Evolutionary conservation across 2,797 vertebrate species (phyloP).

Genomic region (Tinamus major): DNA sequence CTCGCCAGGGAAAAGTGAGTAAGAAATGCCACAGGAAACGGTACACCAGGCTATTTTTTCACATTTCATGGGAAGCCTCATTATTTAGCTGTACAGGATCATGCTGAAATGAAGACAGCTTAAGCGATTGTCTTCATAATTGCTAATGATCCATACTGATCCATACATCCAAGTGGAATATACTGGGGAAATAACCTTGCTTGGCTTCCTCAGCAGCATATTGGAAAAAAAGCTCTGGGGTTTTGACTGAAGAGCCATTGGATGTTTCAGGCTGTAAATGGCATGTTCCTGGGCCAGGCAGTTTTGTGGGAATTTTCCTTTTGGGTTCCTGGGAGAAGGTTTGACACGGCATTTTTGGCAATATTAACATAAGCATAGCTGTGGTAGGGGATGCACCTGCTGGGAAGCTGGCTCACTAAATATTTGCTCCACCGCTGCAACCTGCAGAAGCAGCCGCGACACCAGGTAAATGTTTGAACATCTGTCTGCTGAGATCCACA

Average conservation of each 20-base stretch:
- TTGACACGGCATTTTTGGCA: neutral
- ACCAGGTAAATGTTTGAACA: neutral
- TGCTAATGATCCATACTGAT: neutral
- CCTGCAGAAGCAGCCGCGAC: neutral
- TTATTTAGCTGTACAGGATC: neutral
- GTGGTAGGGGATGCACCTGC: neutral
- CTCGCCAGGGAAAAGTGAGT: neutral
- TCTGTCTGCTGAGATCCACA: neutral
- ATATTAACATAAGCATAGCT: fast-evolving
- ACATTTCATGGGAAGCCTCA: neutral
- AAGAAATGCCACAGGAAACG: neutral
- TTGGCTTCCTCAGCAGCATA: neutral
- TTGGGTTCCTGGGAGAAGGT: neutral
- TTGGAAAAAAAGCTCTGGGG: neutral
- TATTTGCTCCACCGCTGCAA: neutral
- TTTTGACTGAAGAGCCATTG: neutral
- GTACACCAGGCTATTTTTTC: neutral
- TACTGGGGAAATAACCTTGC: neutral
- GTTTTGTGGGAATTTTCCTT: neutral
- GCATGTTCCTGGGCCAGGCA: neutral
- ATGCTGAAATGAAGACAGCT: neutral
- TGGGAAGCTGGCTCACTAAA: neutral
- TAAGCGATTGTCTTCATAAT: neutral
- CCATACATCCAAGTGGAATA: neutral
- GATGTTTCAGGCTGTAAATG: neutral